phyloP scores from a whole-genome alignment of 2,888 invertebrate species.

The Cyrtodaria siliqua region DNA sequence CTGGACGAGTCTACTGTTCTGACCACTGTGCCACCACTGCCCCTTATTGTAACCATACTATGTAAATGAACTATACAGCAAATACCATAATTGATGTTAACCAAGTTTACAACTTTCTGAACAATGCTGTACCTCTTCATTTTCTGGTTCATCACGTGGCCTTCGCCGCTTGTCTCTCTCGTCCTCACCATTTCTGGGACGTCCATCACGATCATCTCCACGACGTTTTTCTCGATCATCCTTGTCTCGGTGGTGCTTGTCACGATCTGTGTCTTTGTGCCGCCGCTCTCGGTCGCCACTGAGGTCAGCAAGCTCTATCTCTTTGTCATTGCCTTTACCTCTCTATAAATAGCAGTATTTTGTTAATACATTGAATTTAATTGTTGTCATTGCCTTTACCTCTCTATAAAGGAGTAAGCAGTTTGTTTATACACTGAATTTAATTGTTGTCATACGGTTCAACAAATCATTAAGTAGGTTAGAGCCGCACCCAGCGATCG shows the following conservation, averaged over 20 bases:
- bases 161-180: slow-evolving; percentile 58
- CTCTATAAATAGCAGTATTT: slow-evolving; percentile 36
- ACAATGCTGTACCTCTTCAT: slow-evolving; percentile 23
- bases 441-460: too few relatives aligned
- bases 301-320: slow-evolving; percentile 36
- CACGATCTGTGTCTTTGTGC: slow-evolving; percentile 48
- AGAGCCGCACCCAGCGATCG: too few relatives aligned
- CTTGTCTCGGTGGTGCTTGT: slow-evolving; percentile 48
- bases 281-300: slow-evolving; percentile 33
- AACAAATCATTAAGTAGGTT: too few relatives aligned
- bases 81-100: not conserved
- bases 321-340: slow-evolving; percentile 36
- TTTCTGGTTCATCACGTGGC: slow-evolving; percentile 60
- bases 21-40: too few relatives aligned
- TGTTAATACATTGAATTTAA: too few relatives aligned
- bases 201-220: slow-evolving; percentile 44
- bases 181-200: slow-evolving; percentile 61
- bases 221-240: too few relatives aligned
- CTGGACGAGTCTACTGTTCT: too few relatives aligned
- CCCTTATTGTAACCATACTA: too few relatives aligned
- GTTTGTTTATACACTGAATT: too few relatives aligned
- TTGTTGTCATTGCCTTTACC: too few relatives aligned
- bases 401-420: too few relatives aligned
- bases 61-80: slow-evolving; percentile 7
- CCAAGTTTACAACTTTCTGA: not conserved